A percentile compares a stretch with the other conserved stretches of the same genome.
phyloP scores from a whole-genome alignment of 2,797 vertebrate species.

The Gallinago solitaria region DNA sequence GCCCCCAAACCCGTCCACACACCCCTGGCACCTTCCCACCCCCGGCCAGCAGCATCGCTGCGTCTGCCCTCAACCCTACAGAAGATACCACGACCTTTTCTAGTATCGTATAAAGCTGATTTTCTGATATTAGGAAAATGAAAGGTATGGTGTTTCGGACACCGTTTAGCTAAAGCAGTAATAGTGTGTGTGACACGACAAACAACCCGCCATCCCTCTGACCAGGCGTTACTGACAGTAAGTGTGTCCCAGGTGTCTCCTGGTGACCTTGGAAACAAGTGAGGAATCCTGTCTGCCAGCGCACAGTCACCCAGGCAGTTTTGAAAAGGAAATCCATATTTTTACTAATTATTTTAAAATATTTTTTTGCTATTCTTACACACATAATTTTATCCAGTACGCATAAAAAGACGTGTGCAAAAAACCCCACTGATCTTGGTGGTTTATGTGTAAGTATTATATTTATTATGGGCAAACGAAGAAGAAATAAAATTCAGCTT shows the following conservation, averaged over 20 bases:
- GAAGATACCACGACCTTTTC: neutral
- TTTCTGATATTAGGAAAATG: neutral
- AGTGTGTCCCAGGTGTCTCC: neutral
- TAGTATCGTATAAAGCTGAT: neutral
- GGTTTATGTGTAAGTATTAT: neutral
- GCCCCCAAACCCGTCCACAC: neutral
- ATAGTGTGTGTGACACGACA: neutral
- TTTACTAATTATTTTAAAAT: neutral
- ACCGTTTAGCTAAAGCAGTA: neutral
- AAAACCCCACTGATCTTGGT: neutral
- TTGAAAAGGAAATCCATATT: neutral
- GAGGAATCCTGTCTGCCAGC: neutral
- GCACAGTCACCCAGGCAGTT: neutral
- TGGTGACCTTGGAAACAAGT: neutral
- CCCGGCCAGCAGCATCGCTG: too few species aligned
- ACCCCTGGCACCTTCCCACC: neutral
- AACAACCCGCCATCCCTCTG: neutral
- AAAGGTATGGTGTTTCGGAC: neutral
- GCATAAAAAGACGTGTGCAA: neutral
- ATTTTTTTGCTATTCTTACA: neutral
- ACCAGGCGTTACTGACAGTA: neutral
- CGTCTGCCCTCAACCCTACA: neutral
- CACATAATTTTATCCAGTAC: neutral
- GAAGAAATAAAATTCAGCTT: slow-evolving; percentile 14
- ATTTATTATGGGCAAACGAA: neutral